Evolutionary conservation across 2,888 invertebrate genomes (phyloP).

Genomic region (Tyria jacobaeae): DNA sequence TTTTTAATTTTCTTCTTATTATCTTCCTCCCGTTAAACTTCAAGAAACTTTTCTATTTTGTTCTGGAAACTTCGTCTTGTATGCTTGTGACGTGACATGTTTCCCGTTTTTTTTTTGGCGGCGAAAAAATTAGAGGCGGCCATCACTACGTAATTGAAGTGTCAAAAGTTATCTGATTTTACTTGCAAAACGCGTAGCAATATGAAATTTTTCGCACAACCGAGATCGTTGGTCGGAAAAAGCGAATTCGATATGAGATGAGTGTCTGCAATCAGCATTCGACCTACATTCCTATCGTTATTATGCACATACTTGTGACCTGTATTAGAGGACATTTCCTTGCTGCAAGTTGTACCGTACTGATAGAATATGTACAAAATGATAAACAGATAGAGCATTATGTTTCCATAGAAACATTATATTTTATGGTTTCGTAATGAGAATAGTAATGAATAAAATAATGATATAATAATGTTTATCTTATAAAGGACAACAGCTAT

Average conservation of each 20-base stretch:
- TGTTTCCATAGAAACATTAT: not conserved
- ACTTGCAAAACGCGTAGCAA: slow-evolving; percentile 84
- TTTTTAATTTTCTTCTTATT: slow-evolving; percentile 76
- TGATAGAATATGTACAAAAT: slow-evolving; percentile 58
- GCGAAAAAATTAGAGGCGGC: slow-evolving; percentile 77
- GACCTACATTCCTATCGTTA: slow-evolving; percentile 79
- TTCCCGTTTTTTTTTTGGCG: slow-evolving; percentile 65
- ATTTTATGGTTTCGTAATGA: not conserved
- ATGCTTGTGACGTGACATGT: slow-evolving; percentile 79
- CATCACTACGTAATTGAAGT: slow-evolving; percentile 85
- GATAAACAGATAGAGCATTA: slow-evolving; percentile 47
- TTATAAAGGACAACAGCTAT: not conserved
- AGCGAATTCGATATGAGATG: slow-evolving; percentile 84
- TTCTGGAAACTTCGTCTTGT: slow-evolving; percentile 75
- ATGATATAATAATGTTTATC: not conserved
- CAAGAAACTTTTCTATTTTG: slow-evolving; percentile 72
- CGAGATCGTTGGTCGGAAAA: slow-evolving; percentile 79
- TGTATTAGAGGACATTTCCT: slow-evolving; percentile 58
- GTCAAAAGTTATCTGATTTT: slow-evolving; percentile 87
- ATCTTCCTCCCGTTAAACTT: slow-evolving; percentile 65
- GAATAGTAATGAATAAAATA: no score
- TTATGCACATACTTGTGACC: slow-evolving; percentile 62
- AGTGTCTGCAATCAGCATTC: slow-evolving; percentile 81
- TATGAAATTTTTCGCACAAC: slow-evolving; percentile 83
- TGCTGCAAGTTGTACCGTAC: slow-evolving; percentile 42